A percentile compares a stretch with the other conserved stretches of the same genome.
Conservation (phyloP, 2,113 vertebrate species). For the Lophotis ruficrista region DNA sequence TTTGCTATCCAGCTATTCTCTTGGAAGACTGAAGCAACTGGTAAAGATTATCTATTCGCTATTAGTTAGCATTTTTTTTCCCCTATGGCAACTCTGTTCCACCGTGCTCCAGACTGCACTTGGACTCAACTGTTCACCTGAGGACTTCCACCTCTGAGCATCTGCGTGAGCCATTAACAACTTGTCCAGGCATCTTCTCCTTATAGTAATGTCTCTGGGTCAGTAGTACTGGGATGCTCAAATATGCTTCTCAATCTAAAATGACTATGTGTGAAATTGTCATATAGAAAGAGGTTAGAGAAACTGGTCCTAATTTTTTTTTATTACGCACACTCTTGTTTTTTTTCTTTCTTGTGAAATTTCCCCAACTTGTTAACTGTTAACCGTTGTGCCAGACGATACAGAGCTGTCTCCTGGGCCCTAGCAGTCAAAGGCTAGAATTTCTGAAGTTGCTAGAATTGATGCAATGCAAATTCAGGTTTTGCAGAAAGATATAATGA, state of each 20-base stretch:
- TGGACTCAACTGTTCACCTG: not conserved
- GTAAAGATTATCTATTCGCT: not conserved
- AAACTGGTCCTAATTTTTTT: not conserved
- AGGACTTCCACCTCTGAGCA: not conserved
- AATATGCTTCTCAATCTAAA: not conserved
- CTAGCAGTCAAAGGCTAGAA: not conserved
- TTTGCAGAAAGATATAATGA: not conserved
- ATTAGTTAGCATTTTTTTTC: not conserved
- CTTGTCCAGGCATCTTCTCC: not conserved
- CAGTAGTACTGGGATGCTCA: not conserved
- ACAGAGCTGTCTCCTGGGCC: not conserved
- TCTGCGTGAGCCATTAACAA: not conserved
- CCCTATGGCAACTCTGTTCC: not conserved
- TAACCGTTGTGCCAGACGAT: accelerated
- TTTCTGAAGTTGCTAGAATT: not conserved
- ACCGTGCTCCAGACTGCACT: not conserved
- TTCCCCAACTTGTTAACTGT: not conserved
- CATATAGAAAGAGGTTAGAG: not conserved
- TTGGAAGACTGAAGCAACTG: not conserved
- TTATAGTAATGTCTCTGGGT: not conserved
- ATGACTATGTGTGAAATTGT: not conserved
- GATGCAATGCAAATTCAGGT: not conserved
- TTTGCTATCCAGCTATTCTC: not conserved
- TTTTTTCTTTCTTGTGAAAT: not conserved
- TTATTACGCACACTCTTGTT: not conserved